A percentile compares a stretch with the other conserved stretches of the same genome.
phyloP scores from a whole-genome alignment of 92 coral and sea anemone genomes.

The Actinernus sp. region DNA sequence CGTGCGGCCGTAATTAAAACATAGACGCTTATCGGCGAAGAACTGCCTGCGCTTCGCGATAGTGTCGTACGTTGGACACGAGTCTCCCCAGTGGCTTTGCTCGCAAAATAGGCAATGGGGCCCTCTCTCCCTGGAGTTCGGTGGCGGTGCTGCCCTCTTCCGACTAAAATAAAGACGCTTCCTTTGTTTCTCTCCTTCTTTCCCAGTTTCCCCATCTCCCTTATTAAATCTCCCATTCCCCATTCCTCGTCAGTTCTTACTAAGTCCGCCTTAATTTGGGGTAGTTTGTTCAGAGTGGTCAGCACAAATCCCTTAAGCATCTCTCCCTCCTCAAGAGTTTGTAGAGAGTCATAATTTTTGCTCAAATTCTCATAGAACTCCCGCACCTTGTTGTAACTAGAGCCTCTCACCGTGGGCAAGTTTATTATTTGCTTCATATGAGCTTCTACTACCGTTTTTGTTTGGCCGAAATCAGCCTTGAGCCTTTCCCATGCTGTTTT shows the following conservation, averaged over 20 bases:
- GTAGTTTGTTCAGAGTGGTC: slow-evolving; percentile 57
- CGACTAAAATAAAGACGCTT: slow-evolving; percentile 32
- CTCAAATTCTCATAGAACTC: slow-evolving; percentile 62
- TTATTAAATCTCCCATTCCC: slow-evolving; percentile 42
- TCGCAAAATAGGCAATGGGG: too few relatives aligned
- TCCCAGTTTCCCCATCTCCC: background rate
- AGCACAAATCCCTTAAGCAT: slow-evolving; percentile 27
- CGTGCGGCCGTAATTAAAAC: slow-evolving; percentile 53
- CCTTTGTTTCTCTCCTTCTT: slow-evolving; percentile 2
- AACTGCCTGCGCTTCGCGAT: slow-evolving; percentile 37
- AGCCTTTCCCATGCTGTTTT: slow-evolving; percentile 66
- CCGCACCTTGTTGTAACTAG: slow-evolving; percentile 18
- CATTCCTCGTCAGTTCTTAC: slow-evolving; percentile 53
- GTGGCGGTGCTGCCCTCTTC: slow-evolving; percentile 7
- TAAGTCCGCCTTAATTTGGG: slow-evolving; percentile 49
- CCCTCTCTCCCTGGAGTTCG: background rate
- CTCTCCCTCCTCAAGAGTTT: slow-evolving; percentile 39
- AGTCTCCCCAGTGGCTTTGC: slow-evolving; percentile 25
- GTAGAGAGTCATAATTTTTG: slow-evolving; percentile 56
- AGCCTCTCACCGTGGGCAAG: slow-evolving; percentile 33
- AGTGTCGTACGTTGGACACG: slow-evolving; percentile 9
- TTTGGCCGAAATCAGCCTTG: slow-evolving; percentile 53
- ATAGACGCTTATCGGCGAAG: slow-evolving; percentile 50
- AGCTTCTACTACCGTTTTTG: slow-evolving; percentile 37
- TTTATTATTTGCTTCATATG: slow-evolving; percentile 48